These are phyloP conservation scores for Limnephilus rhombicus DNA, from an alignment of 2,888 invertebrate genomes.

Conservation along the genomic window DNA sequence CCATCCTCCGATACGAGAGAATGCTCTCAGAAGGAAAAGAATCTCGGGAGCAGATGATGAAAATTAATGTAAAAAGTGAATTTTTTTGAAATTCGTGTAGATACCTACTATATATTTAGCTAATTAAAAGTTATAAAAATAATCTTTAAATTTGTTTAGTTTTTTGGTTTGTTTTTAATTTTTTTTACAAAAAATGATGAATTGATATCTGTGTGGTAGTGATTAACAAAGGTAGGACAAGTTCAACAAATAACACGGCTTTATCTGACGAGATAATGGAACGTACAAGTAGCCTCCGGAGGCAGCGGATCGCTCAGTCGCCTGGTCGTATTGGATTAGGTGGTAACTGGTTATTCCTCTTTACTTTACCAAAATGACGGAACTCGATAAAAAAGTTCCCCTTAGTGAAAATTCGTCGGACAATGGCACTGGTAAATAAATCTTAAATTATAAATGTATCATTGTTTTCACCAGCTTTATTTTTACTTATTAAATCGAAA, in stretches of 20 bases:
- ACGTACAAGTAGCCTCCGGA: background rate
- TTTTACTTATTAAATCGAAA: background rate
- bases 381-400: background rate
- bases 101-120: background rate
- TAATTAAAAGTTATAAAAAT: background rate
- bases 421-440: background rate
- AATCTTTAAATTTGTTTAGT: background rate
- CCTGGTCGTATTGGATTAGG: background rate
- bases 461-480: background rate
- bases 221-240: background rate
- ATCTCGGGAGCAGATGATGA: background rate
- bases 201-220: background rate
- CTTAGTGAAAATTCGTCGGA: background rate
- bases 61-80: background rate
- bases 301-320: background rate
- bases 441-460: background rate
- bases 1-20: background rate
- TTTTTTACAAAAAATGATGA: background rate
- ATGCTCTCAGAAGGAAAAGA: background rate
- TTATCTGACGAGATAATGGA: background rate
- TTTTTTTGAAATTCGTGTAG: background rate
- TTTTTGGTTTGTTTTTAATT: background rate
- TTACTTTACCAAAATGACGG: background rate
- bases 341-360: background rate
- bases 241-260: background rate